Base-by-base conservation (phyloP, 2,797 vertebrate genomes). In the Selene dorsalis region DNA sequence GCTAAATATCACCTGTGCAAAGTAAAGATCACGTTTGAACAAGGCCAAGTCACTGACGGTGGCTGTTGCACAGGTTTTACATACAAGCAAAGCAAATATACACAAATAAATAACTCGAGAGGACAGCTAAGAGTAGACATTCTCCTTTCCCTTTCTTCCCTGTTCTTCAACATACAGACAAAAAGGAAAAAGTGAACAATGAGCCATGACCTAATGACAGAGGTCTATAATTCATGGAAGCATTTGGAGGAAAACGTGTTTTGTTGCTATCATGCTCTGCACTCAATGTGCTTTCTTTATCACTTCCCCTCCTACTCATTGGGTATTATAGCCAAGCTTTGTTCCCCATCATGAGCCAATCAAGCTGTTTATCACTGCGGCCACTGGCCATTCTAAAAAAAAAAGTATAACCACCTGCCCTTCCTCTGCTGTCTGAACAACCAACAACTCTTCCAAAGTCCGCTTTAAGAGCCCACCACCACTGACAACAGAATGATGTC, bases 271-370 rank as follows among this genome's bases (percentile, higher is more conserved):
- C 95, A 91, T 94, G 93, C 91, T 91, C 88, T 92, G 90, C 87
- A 93, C 94, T 96, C 94, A 95, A 95, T 96, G 94, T 88, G 92
- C 94, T 94, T 95, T 94, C 92, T 96, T 97, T 96, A 97, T 97
- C 97, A 95, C 95, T 98, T 98, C 97, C 97, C 88, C 94, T 96
- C 94, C 94, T 88, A 88, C 91, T 94, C 90, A 83, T 91, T 73
- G 71, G 94, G 90, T 90, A 93, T 95, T 95, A 95, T 89, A 95
- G 96, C 92, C 86, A 90, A 90, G 88, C 95, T 96, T 96, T 96
- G 95, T 97, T 96, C 93, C 91, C 90, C 62, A 55, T 73, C 83
- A 75, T 62, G 41, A 77, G 41, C 60, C 72, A 83, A 85, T 89
- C 80, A 79, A 77, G 77, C 43, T 59, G 56, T 87, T 87, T 85